Evolutionary conservation across 2,888 invertebrate genomes (phyloP).

Genomic region (Cecidostiba fungosa): DNA sequence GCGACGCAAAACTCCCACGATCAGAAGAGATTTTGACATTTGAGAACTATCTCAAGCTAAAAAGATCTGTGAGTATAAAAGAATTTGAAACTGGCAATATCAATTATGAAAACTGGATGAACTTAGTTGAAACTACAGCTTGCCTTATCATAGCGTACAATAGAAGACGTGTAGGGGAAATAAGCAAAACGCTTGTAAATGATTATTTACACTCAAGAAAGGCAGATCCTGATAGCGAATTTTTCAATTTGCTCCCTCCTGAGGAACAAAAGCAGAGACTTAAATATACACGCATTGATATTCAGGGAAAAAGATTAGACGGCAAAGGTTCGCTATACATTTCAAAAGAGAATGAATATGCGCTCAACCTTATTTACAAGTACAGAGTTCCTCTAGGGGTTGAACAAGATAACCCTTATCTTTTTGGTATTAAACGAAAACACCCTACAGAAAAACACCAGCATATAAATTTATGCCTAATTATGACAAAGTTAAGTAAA

Average conservation of each 20-base stretch:
- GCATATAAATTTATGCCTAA: neutral
- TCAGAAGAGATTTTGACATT: neutral
- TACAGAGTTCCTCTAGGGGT: neutral
- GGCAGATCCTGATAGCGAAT: neutral
- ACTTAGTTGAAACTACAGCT: neutral
- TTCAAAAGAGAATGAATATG: neutral
- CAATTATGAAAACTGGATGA: neutral
- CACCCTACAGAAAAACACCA: neutral
- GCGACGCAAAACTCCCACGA: neutral
- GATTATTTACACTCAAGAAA: neutral
- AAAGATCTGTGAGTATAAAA: neutral
- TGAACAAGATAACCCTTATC: neutral
- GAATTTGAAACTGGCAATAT: neutral
- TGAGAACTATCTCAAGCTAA: neutral
- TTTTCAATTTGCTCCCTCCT: neutral
- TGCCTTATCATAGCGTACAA: neutral
- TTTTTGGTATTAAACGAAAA: neutral
- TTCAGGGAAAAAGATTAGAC: neutral
- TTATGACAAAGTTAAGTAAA: neutral
- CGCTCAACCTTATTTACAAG: neutral
- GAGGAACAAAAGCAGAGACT: neutral
- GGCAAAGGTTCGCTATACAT: constrained; percentile 4
- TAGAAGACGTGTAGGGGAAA: neutral
- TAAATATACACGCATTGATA: constrained; percentile 16
- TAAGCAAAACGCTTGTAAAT: neutral